Evolutionary conservation across 1,140 invertebrate species (phyloP).

Genomic region (Sitobion miscanthi): DNA sequence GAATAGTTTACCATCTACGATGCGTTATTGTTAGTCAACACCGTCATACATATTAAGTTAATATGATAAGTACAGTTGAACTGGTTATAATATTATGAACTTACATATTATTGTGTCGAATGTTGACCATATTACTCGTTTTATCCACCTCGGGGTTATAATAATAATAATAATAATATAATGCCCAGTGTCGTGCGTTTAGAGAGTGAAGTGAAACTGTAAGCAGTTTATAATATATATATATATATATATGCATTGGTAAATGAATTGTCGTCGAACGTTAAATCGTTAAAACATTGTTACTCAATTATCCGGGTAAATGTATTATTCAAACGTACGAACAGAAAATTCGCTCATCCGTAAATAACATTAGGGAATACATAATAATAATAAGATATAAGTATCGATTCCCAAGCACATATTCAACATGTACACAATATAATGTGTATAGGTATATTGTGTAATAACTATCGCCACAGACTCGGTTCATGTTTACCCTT

Average conservation of each 20-base stretch:
- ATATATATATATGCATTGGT: background rate
- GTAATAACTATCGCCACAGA: background rate
- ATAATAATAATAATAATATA: slow-evolving; percentile 11
- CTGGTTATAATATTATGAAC: background rate
- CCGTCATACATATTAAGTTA: background rate
- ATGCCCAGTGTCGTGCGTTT: background rate
- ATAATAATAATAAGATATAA: background rate
- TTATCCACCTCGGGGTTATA: slow-evolving; percentile 1
- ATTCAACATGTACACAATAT: background rate
- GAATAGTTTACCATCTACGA: background rate
- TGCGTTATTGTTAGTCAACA: background rate
- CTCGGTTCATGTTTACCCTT: background rate
- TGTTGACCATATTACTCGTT: slow-evolving; percentile 2
- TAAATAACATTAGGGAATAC: slow-evolving; percentile 15
- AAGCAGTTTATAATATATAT: background rate
- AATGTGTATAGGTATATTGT: background rate
- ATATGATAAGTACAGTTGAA: background rate
- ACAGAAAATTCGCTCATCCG: slow-evolving; percentile 30
- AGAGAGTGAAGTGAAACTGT: slow-evolving; percentile 18
- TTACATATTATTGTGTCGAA: background rate
- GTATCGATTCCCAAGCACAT: background rate
- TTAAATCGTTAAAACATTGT: slow-evolving; percentile 28
- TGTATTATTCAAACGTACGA: background rate
- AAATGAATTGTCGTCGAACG: slow-evolving; percentile 16
- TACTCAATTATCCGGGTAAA: background rate